Conservation (phyloP, 1,140 invertebrate genomes). For the Steinernema khuongi region DNA sequence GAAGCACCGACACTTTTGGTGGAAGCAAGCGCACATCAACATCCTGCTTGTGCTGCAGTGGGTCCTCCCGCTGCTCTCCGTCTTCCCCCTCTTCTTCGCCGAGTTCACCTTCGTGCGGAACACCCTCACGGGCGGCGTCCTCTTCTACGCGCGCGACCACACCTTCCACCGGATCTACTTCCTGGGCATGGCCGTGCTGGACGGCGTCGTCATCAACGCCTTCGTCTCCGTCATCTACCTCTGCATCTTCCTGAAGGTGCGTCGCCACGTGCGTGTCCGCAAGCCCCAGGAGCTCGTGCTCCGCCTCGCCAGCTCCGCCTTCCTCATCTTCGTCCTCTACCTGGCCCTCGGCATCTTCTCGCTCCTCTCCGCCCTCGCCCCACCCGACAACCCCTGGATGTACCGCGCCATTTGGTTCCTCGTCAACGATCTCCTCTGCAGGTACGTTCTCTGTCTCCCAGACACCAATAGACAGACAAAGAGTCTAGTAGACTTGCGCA, state of each 20-base stretch:
- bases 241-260: slow-evolving; percentile 34
- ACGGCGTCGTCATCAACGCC: slow-evolving; percentile 35
- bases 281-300: slow-evolving; percentile 31
- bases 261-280: slow-evolving; percentile 26
- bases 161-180: slow-evolving; percentile 32
- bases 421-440: slow-evolving; percentile 37
- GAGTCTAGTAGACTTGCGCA: too few relatives aligned
- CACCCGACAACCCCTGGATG: slow-evolving; percentile 32
- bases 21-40: slow-evolving; percentile 27
- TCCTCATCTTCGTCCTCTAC: slow-evolving; percentile 37
- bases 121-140: slow-evolving; percentile 19
- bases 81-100: slow-evolving; percentile 35
- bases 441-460: too few relatives aligned
- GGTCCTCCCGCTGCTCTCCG: slow-evolving; percentile 35
- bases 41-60: slow-evolving; percentile 35
- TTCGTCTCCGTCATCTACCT: slow-evolving; percentile 32
- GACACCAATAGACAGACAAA: too few relatives aligned
- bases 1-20: slow-evolving; percentile 24
- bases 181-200: slow-evolving; percentile 30
- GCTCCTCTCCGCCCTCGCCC: slow-evolving; percentile 31
- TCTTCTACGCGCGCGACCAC: slow-evolving; percentile 18
- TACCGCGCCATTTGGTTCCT: slow-evolving; percentile 39
- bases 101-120: slow-evolving; percentile 30
- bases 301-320: slow-evolving; percentile 29
- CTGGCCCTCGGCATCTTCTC: slow-evolving; percentile 27